A percentile compares a stretch with the other conserved stretches of the same genome.
Evolutionary conservation across 1,140 invertebrate species (phyloP).

Genomic region (Pentalonia nigronervosa): DNA sequence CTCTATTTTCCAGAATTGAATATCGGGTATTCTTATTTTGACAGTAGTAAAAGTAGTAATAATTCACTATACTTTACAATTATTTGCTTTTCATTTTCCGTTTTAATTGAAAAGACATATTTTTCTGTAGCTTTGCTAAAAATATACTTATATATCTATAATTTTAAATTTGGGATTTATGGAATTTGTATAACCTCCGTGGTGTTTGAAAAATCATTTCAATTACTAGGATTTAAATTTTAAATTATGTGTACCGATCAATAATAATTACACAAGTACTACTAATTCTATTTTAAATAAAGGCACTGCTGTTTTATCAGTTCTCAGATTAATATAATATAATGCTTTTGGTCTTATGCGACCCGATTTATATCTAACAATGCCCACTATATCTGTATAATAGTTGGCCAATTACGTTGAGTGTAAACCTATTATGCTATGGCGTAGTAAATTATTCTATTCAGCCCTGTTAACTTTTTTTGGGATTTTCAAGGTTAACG

Average conservation of each 20-base stretch:
- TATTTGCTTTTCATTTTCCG: neutral
- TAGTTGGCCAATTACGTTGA: neutral
- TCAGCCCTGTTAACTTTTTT: slow-evolving; percentile 23
- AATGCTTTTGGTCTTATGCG: neutral
- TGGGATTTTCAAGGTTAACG: slow-evolving; percentile 8
- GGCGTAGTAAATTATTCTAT: neutral
- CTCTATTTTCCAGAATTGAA: neutral
- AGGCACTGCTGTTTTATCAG: neutral
- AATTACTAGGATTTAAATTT: neutral
- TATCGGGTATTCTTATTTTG: neutral
- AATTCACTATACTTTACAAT: neutral
- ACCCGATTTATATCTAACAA: neutral
- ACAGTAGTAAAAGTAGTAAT: neutral
- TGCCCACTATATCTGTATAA: neutral
- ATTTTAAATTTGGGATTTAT: neutral
- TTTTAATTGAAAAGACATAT: neutral
- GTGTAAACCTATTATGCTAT: neutral
- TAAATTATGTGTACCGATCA: neutral
- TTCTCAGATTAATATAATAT: neutral
- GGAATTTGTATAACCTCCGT: neutral
- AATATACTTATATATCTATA: neutral
- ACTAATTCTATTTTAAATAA: neutral
- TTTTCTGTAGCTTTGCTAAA: neutral
- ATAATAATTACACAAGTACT: neutral
- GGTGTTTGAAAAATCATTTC: neutral